phyloP scores from a whole-genome alignment of 2,888 invertebrate species.

The Agonopterix heracliana region DNA sequence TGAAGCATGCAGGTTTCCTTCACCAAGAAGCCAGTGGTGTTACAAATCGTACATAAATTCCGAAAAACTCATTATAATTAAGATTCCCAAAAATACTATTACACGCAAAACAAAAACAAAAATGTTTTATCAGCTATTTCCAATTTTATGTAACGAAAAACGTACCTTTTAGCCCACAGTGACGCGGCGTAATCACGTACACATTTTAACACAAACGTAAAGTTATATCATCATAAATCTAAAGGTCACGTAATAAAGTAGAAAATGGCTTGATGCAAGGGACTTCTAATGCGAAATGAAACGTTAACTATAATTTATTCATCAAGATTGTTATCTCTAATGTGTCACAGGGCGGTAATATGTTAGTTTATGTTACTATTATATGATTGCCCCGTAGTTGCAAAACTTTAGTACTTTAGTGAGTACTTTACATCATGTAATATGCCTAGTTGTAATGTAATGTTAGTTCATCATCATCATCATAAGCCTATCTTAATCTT shows the following conservation, averaged over 20 bases:
- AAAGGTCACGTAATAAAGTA: no score
- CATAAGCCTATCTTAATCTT: background rate
- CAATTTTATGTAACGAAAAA: no score
- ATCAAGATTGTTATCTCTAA: conserved; percentile 43
- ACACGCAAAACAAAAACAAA: no score
- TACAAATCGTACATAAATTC: no score
- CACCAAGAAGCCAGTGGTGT: no score
- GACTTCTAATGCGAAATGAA: background rate
- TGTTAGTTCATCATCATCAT: no score
- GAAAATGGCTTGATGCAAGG: no score
- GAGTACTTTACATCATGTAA: background rate
- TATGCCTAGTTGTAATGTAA: background rate
- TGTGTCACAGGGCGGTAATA: conserved; percentile 27
- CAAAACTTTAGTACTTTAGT: background rate
- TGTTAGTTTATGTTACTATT: conserved; percentile 34
- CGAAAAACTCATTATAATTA: no score
- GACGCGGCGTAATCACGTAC: conserved; percentile 7
- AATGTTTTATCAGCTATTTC: no score
- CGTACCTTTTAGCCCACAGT: background rate
- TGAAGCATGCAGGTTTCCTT: no score
- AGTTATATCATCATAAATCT: conserved; percentile 16
- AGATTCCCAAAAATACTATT: no score
- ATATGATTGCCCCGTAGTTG: conserved; percentile 14
- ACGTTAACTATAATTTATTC: conserved; percentile 43
- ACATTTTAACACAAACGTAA: conserved; percentile 34